phyloP scores from a whole-genome alignment of 2,113 vertebrate species.

The Chloropsis hardwickii region DNA sequence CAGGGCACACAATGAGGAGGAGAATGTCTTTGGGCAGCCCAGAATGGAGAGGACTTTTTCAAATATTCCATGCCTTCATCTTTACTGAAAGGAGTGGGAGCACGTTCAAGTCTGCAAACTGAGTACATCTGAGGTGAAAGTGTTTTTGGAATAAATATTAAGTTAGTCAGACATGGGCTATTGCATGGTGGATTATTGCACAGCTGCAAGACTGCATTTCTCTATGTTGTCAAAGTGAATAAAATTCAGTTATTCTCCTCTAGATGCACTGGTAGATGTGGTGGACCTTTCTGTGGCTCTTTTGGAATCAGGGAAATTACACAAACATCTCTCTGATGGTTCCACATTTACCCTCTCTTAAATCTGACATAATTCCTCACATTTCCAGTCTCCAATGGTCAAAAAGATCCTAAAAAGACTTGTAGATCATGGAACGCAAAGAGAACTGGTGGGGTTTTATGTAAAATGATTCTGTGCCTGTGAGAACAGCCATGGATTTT shows the following conservation, averaged over 20 bases:
- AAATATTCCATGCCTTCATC: background rate
- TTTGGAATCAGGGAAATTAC: background rate
- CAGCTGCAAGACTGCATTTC: background rate
- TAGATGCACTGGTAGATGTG: background rate
- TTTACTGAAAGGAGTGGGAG: background rate
- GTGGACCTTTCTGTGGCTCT: background rate
- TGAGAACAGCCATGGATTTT: background rate
- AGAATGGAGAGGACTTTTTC: background rate
- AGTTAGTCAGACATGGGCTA: background rate
- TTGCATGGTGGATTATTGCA: background rate
- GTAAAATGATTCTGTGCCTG: background rate
- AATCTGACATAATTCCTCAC: background rate
- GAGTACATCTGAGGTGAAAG: background rate
- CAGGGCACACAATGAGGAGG: accelerated
- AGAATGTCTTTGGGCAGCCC: background rate
- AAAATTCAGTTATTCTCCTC: background rate
- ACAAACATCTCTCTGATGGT: background rate
- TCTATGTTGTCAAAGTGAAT: background rate
- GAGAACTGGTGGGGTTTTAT: background rate
- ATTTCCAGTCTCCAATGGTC: background rate
- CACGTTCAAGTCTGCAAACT: background rate
- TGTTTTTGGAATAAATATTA: background rate
- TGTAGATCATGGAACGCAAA: background rate
- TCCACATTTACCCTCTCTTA: background rate
- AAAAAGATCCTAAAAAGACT: background rate